Conservation (phyloP, 2,888 invertebrate species). For the Cybosia mesomella region DNA sequence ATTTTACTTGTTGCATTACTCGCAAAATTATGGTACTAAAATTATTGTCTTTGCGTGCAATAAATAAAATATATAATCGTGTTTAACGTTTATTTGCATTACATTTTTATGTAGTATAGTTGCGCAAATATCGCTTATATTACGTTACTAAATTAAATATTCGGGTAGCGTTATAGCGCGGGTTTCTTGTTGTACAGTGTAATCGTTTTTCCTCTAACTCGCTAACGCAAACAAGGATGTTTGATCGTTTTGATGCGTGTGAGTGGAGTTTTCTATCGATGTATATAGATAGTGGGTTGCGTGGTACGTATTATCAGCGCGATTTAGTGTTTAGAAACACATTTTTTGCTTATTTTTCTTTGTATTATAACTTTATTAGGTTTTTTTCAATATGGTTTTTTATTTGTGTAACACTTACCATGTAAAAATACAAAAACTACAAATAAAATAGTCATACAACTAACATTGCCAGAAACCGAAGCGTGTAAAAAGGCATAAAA, state of each 20-base stretch:
- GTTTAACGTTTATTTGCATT: neutral
- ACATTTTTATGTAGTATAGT: no score
- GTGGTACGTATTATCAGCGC: constrained; percentile 13
- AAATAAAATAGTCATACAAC: neutral
- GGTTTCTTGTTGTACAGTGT: neutral
- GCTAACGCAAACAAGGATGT: constrained; percentile 43
- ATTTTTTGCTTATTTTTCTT: neutral
- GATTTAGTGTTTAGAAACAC: neutral
- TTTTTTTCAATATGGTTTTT: neutral
- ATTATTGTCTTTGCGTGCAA: no score
- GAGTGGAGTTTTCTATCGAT: constrained; percentile 44
- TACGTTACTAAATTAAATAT: neutral
- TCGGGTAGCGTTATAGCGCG: no score
- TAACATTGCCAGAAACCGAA: neutral
- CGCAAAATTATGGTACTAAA: no score
- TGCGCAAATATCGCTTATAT: neutral
- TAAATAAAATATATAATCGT: no score
- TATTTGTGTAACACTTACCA: neutral
- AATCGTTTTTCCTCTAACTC: constrained; percentile 37
- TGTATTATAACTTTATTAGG: neutral
- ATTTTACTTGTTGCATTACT: no score
- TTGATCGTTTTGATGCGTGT: constrained; percentile 47
- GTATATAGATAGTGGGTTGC: constrained; percentile 28
- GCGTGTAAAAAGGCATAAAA: neutral
- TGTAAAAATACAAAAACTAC: neutral